phyloP scores from a whole-genome alignment of 2,888 invertebrate genomes.

The Tachina fera region DNA sequence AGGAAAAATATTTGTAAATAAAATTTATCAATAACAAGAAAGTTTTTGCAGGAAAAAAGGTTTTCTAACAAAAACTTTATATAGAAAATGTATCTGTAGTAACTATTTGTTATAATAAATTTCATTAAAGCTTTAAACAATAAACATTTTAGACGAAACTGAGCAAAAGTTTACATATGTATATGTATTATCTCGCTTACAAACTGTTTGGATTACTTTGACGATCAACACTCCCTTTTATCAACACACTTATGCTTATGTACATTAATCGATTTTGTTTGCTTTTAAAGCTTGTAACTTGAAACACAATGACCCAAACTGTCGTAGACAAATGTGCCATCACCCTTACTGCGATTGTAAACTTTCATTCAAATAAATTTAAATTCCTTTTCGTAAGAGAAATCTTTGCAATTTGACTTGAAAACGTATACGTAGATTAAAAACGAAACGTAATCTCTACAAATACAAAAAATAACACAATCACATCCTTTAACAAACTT shows the following conservation, averaged over 20 bases:
- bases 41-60: too few relatives aligned
- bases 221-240: background rate
- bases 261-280: background rate
- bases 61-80: too few relatives aligned
- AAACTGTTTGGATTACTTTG: background rate
- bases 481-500: constrained; percentile 62
- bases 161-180: too few relatives aligned
- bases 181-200: background rate
- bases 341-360: constrained; percentile 10
- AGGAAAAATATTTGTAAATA: too few relatives aligned
- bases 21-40: too few relatives aligned
- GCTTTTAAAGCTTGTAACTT: background rate
- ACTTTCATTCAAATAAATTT: constrained; percentile 32
- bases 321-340: constrained; percentile 27
- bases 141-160: background rate
- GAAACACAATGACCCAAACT: constrained; percentile 31
- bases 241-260: background rate
- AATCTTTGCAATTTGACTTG: constrained; percentile 15
- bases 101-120: too few relatives aligned
- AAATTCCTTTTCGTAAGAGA: background rate
- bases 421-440: constrained; percentile 10
- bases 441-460: constrained; percentile 56
- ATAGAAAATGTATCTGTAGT: too few relatives aligned
- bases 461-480: constrained; percentile 44
- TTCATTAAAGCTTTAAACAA: too few relatives aligned